Base-by-base conservation (phyloP, 2,797 vertebrate genomes). In the Hydrophis major region DNA sequence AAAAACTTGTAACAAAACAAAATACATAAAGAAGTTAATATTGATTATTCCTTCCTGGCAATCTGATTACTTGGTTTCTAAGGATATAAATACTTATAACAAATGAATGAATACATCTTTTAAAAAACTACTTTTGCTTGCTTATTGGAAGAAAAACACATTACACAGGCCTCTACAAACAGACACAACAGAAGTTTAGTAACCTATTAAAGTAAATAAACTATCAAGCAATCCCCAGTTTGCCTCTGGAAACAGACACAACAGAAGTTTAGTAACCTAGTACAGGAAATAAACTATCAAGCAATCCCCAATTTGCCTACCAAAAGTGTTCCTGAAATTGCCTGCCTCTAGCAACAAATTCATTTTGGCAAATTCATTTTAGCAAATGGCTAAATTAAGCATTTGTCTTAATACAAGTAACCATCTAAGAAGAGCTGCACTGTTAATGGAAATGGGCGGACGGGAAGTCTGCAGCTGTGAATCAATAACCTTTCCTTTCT, bases 401-500 rank as follows among this genome's bases (percentile, higher is more conserved):
- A 93, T 66, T 83, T 53, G 90, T 90, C 53, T 87, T 57, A 28
- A 61, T 7, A 32, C 88, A 55, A 55, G n/a, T 83, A 74, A 56
- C 55, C 63, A 60, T 50, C 88, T 61, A 92, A n/a, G 56, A 92
- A 25, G 56, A 55, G 10, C 56, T 90, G n/a, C n/a, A 57, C 4
- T 14, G 28, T 14, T 32, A n/a, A 53, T n/a, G 18, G 28, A 57
- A 20, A n/a, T 37, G 57, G 57, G 89, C 2, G 50, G n/a, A 32
- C 57, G n/a, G 86, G 74, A 92, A 89, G 42, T 53, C 69, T 37
- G 28, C 28, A 27, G 27, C 11, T 60, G 50, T 91, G 93, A 94
- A 91, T 91, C 86, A 94, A 91, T 94, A 69, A 66, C 86, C 69
- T 78, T 88, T 92, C 74, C 69, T 86, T 59, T 89, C 86, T 16